Conservation (phyloP, 2,797 vertebrate species). For the Hozukius guyotensis region DNA sequence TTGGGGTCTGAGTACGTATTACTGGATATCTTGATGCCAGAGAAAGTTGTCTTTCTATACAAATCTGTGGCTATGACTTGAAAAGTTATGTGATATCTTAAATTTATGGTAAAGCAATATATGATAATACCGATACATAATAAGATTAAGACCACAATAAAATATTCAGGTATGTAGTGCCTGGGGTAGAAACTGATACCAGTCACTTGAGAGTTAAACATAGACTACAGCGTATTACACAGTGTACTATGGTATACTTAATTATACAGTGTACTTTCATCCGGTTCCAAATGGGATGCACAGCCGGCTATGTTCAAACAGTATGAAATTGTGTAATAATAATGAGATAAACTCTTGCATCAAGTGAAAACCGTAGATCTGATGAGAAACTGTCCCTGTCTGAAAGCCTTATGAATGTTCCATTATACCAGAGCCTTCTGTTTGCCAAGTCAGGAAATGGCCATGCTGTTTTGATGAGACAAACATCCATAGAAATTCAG, state of each 20-base stretch:
- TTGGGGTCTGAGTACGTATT: neutral
- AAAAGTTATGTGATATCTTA: slow-evolving; percentile 16
- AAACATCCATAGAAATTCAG: slow-evolving; percentile 74
- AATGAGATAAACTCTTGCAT: slow-evolving; percentile 41
- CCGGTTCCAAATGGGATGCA: slow-evolving; percentile 25
- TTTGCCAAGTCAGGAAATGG: slow-evolving; percentile 78
- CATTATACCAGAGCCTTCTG: slow-evolving; percentile 62
- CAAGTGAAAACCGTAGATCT: slow-evolving; percentile 39
- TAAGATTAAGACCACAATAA: slow-evolving; percentile 28
- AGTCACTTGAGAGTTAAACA: slow-evolving; percentile 29
- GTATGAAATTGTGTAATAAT: slow-evolving; percentile 40
- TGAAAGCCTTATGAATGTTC: slow-evolving; percentile 50
- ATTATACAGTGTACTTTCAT: slow-evolving; percentile 28
- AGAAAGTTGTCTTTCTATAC: slow-evolving; percentile 3
- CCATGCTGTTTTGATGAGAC: slow-evolving; percentile 79
- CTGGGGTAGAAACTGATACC: slow-evolving; percentile 23
- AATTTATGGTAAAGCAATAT: slow-evolving; percentile 8
- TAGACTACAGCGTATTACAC: neutral
- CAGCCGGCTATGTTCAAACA: slow-evolving; percentile 18
- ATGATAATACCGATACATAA: slow-evolving; percentile 25
- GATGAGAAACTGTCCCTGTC: slow-evolving; percentile 62
- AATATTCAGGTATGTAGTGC: slow-evolving; percentile 35
- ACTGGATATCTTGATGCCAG: neutral
- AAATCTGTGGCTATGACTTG: neutral
- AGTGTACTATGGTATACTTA: slow-evolving; percentile 15